Percentiles rank a stretch among this genome's conserved stretches.
Evolutionary conservation across 2,797 vertebrate species (phyloP).

Genomic region (Centroberyx gerrardi): DNA sequence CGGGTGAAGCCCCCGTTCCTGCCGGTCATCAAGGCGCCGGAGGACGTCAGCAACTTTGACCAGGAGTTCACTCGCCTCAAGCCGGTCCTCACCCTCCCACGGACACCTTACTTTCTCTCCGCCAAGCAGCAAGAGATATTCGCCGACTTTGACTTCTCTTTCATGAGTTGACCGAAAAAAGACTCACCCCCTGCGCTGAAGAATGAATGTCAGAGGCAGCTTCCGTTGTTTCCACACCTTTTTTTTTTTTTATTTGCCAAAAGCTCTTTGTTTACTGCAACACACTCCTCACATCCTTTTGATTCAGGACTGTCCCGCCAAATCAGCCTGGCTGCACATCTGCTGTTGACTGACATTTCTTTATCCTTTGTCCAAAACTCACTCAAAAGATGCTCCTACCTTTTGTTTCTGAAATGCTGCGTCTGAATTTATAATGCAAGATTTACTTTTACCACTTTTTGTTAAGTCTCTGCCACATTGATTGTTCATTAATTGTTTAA

Average conservation of each 20-base stretch:
- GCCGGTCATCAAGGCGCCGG: constrained; percentile 84
- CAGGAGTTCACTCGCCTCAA: constrained; percentile 92
- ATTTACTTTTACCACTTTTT: background rate
- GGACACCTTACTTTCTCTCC: constrained; percentile 80
- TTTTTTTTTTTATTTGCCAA: constrained; percentile 5
- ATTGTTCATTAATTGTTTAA: too few species aligned
- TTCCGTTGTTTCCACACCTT: background rate
- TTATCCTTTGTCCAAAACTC: too few species aligned
- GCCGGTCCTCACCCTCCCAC: constrained; percentile 90
- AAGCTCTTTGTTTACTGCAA: background rate
- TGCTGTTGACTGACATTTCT: too few species aligned
- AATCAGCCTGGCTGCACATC: too few species aligned
- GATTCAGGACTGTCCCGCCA: too few species aligned
- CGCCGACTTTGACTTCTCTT: constrained; percentile 93
- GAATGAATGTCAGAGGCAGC: background rate
- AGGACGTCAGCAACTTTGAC: constrained; percentile 93
- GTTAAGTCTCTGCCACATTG: background rate
- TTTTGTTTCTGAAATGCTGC: background rate
- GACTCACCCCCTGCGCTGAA: background rate
- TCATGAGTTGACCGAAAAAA: constrained; percentile 69
- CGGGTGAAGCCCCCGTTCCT: constrained; percentile 90
- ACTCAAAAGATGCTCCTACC: too few species aligned
- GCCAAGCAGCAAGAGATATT: constrained; percentile 90
- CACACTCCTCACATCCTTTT: background rate
- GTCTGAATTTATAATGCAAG: background rate